These are phyloP conservation scores for Caloenas nicobarica DNA, from an alignment of 2,113 vertebrate genomes.

Conservation along the genomic window DNA sequence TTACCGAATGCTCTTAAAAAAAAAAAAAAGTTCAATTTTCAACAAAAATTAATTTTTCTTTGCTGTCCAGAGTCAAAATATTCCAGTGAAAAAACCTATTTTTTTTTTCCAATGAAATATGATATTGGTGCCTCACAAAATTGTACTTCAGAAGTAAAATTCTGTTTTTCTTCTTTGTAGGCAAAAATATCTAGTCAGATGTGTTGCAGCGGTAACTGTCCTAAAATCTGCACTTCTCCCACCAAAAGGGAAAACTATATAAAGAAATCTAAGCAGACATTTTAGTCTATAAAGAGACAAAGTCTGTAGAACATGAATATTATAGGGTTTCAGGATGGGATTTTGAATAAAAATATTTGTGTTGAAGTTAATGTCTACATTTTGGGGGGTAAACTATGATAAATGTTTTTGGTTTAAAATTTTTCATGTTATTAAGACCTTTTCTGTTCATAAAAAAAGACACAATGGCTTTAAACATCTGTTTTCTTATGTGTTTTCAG, in stretches of 20 bases:
- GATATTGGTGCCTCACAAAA: neutral
- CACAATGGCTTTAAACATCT: neutral
- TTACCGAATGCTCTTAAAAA: neutral
- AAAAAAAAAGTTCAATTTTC: neutral
- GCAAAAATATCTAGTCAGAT: neutral
- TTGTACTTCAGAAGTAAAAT: neutral
- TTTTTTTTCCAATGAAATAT: neutral
- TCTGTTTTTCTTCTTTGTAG: neutral
- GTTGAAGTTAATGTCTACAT: neutral
- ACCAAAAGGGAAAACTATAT: neutral
- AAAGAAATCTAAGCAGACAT: neutral
- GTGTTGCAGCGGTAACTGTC: neutral
- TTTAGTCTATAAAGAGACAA: neutral
- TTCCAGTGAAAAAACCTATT: neutral
- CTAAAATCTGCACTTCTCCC: neutral
- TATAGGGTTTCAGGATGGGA: neutral
- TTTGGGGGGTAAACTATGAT: neutral
- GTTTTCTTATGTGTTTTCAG: neutral
- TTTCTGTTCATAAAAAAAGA: neutral
- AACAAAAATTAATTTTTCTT: neutral
- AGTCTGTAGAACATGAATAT: neutral
- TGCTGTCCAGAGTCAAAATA: neutral
- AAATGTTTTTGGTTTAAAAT: neutral
- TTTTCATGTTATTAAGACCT: neutral
- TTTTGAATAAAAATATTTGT: neutral